Conservation (phyloP, 2,888 invertebrate species). For the Cryptops parisi region DNA sequence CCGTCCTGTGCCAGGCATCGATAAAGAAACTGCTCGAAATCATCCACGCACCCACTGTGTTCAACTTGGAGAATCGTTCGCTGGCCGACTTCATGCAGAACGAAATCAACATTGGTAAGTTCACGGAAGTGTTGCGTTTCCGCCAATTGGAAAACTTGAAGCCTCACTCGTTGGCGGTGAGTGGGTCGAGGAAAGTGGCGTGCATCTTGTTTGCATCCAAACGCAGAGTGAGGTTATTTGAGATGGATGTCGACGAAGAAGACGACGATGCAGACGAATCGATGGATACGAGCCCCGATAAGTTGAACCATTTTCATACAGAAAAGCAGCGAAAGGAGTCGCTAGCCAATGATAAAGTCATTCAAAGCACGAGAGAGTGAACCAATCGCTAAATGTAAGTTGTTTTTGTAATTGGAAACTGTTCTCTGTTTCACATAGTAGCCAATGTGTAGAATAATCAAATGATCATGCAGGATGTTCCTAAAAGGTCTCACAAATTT, state of each 20-base stretch:
- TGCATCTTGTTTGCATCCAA: slow-evolving; percentile 64
- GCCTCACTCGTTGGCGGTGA: slow-evolving; percentile 56
- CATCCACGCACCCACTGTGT: background rate
- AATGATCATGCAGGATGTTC: too few species aligned
- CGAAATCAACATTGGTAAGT: background rate
- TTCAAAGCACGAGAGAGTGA: too few species aligned
- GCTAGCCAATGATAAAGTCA: too few species aligned
- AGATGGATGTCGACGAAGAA: slow-evolving; percentile 85
- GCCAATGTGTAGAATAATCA: too few species aligned
- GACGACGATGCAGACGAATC: slow-evolving; percentile 49
- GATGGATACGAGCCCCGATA: too few species aligned
- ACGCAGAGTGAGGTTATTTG: slow-evolving; percentile 68
- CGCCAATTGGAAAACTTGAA: slow-evolving; percentile 29
- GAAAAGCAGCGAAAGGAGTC: too few species aligned
- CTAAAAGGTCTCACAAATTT: too few species aligned
- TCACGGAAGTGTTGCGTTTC: background rate
- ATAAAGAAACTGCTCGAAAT: background rate
- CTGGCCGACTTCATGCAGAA: background rate
- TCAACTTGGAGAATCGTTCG: background rate
- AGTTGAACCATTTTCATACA: too few species aligned
- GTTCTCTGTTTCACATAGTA: too few species aligned
- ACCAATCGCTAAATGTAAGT: too few species aligned
- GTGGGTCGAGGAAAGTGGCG: slow-evolving; percentile 67
- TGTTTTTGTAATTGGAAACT: too few species aligned
- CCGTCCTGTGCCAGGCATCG: background rate